A percentile compares a stretch with the other conserved stretches of the same genome.
These are phyloP conservation scores for Siniperca knerii DNA, from an alignment of 2,113 vertebrate genomes.

Conservation along the genomic window DNA sequence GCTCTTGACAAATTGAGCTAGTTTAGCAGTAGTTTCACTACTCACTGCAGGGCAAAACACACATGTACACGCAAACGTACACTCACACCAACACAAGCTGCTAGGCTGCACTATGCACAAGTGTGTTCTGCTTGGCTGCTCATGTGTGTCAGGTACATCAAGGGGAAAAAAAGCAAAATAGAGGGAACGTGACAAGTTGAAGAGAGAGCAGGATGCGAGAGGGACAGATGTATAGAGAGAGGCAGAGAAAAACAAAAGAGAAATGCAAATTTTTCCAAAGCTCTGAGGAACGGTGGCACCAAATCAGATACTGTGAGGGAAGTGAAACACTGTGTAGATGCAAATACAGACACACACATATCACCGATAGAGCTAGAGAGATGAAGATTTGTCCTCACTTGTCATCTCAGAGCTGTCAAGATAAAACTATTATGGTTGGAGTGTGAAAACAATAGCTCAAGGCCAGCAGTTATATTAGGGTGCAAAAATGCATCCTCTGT, in stretches of 20 bases:
- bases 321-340: constrained; percentile 54
- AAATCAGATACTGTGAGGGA: constrained; percentile 75
- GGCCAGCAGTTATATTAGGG: constrained; percentile 52
- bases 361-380: constrained; percentile 32
- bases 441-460: constrained; percentile 74
- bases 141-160: constrained; percentile 75
- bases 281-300: constrained; percentile 59
- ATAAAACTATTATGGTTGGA: constrained; percentile 71
- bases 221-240: constrained; percentile 44
- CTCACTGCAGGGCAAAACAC: constrained; percentile 69
- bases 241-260: constrained; percentile 59
- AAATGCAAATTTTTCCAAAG: constrained; percentile 76
- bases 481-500: constrained; percentile 32
- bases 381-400: constrained; percentile 71
- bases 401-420: constrained; percentile 70
- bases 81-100: constrained; percentile 46
- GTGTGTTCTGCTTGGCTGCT: constrained; percentile 77
- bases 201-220: constrained; percentile 52
- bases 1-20: constrained; percentile 83
- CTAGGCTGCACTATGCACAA: constrained; percentile 61
- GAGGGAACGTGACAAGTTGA: constrained; percentile 56
- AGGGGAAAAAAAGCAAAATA: constrained; percentile 38
- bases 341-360: constrained; percentile 57
- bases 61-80: background rate
- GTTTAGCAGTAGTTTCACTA: constrained; percentile 75